Conservation (phyloP, 2,888 invertebrate genomes). For the Dynastes hyllus region DNA sequence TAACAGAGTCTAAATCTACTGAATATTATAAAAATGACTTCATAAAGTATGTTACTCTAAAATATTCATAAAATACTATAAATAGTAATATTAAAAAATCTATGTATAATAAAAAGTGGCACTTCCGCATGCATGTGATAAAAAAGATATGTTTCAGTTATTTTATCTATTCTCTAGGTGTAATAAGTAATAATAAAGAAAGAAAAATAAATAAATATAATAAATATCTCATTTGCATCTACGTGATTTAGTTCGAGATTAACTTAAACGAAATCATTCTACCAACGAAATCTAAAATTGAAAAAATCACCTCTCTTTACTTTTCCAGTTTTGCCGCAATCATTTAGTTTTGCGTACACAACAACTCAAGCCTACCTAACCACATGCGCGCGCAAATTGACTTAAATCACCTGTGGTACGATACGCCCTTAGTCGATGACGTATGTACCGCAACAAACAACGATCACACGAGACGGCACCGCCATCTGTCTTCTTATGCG, state of each 20-base stretch:
- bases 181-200: neutral
- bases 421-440: conserved; percentile 14
- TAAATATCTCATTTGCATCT: neutral
- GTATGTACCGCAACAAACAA: conserved; percentile 5
- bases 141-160: neutral
- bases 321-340: neutral
- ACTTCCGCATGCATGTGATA: neutral
- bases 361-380: neutral
- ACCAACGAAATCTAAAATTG: neutral
- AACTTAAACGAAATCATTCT: neutral
- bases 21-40: no score
- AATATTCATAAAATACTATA: no score
- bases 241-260: neutral
- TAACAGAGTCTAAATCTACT: no score
- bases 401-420: conserved; percentile 47
- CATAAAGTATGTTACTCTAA: no score
- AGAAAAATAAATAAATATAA: neutral
- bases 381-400: conserved; percentile 41
- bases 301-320: conserved; percentile 36
- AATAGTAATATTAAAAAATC: no score
- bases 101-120: no score
- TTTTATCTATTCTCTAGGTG: neutral
- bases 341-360: neutral
- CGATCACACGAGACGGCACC: conserved; percentile 13
- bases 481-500: conserved; percentile 52